Conservation (phyloP, 2,113 vertebrate species). For the Sarotherodon lohbergeri region DNA sequence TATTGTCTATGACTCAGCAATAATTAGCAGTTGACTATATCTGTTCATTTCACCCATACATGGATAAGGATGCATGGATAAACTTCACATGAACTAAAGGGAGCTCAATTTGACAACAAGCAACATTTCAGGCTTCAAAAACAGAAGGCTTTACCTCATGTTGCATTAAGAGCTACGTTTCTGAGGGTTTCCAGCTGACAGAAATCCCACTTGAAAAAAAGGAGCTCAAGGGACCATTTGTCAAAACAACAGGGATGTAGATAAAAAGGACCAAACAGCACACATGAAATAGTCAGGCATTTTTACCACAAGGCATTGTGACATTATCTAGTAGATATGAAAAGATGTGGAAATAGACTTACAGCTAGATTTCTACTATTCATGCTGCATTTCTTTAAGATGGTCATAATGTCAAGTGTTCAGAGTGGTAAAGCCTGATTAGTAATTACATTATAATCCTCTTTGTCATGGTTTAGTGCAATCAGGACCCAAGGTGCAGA, state of each 20-base stretch:
- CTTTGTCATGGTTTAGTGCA: not conserved
- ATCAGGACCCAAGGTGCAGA: not conserved
- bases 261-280: not conserved
- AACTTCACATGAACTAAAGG: not conserved
- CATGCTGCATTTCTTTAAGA: not conserved
- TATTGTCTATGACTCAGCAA: not conserved
- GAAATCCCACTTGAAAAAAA: not conserved
- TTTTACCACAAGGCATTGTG: not conserved
- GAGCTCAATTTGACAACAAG: not conserved
- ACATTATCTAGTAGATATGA: not conserved
- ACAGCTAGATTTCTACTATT: not conserved
- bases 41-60: not conserved
- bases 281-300: not conserved
- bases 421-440: not conserved
- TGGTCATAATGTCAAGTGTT: not conserved
- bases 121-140: not conserved
- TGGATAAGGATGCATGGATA: not conserved
- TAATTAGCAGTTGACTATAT: not conserved
- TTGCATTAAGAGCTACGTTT: not conserved
- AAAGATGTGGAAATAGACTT: not conserved
- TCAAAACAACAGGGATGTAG: not conserved
- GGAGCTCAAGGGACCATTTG: not conserved
- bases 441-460: not conserved
- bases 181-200: not conserved
- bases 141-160: not conserved